Base-by-base conservation (phyloP, 2,888 invertebrate species). In the Orthosia incerta region DNA sequence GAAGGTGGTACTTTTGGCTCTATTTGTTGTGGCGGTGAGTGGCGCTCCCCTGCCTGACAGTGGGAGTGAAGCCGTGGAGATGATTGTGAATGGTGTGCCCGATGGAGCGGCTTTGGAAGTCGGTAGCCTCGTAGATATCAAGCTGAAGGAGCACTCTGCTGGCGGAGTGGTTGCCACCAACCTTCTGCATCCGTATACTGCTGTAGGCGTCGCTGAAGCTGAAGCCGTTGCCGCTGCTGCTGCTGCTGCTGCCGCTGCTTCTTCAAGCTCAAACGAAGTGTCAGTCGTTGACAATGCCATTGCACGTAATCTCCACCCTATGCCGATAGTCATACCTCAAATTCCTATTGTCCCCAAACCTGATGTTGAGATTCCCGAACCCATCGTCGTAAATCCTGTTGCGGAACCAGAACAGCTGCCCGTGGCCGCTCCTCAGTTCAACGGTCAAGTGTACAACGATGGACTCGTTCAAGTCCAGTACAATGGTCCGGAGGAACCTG, bases 391-490 rank as follows among this genome's bases (percentile, higher is more conserved):
- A 9, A 39, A 39, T 39, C 39, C 39, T 0, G 85, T 83, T 0
- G 76, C 78, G 4, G 64, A 85, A 3, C 84, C 83, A 0, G 74
- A 85, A 66, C 82, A 79, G 18, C 64, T 77, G 13, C 80, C 87
- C 0, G 66, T 71, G 7, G 85, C 90, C 9, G 84, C 66, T 23
- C 76, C 55, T 80, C 86, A 71, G 64, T 60, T 23, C 72, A 74
- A 76, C 48, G 92, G 92, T 15, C 93, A 94, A 62, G 55, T 95
- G 18, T 95, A 86, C 87, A 94, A 95, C 72, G 90, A 95, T 53
- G 94, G 95, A 3, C 66, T 85, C 3, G 94, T 94, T 3, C 92
- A 93, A 63, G 91, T 95, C 7, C 67, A 78, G 45, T 77, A 82
- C 16, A 94, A 95, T 70, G 85, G 86, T 3, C 88, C 92, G 7